These are phyloP conservation scores for Phylloscopus collybita DNA, from an alignment of 2,797 vertebrate genomes.

Conservation along the genomic window DNA sequence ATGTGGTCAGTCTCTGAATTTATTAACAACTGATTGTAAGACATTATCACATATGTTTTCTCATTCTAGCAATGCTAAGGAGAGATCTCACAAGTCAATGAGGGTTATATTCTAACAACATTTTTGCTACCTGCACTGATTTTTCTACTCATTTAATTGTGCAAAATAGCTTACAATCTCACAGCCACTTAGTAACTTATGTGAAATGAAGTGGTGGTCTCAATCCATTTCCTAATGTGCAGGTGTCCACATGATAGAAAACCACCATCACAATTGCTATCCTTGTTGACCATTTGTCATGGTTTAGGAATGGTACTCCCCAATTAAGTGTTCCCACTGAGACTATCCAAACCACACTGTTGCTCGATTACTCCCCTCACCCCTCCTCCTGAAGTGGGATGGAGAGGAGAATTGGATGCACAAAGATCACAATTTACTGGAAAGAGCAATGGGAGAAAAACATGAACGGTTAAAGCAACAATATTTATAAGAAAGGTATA, in stretches of 20 bases:
- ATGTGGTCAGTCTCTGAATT: not conserved
- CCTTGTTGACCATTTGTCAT: slow-evolving; percentile 1
- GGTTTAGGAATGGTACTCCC: not conserved
- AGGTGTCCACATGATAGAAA: slow-evolving; percentile 48
- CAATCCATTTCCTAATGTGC: not conserved
- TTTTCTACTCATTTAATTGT: not conserved
- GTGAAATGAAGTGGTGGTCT: slow-evolving; percentile 29
- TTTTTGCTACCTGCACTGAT: not conserved
- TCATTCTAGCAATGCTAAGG: not conserved
- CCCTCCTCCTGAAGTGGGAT: not conserved
- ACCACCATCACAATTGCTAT: not conserved
- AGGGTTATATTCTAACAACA: not conserved
- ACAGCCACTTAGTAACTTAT: slow-evolving; percentile 44
- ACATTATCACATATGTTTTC: not conserved
- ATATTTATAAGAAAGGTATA: not conserved
- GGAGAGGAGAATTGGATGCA: not conserved
- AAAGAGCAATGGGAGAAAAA: not conserved
- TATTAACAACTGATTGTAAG: not conserved
- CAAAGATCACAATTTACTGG: not conserved
- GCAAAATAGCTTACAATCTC: slow-evolving; percentile 30
- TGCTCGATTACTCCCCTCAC: not conserved
- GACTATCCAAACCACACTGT: not conserved
- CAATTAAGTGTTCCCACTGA: not conserved
- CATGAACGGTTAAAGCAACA: not conserved
- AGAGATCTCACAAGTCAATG: not conserved